Conservation (phyloP, 1,140 invertebrate species). For the Papilio aristodemus region DNA sequence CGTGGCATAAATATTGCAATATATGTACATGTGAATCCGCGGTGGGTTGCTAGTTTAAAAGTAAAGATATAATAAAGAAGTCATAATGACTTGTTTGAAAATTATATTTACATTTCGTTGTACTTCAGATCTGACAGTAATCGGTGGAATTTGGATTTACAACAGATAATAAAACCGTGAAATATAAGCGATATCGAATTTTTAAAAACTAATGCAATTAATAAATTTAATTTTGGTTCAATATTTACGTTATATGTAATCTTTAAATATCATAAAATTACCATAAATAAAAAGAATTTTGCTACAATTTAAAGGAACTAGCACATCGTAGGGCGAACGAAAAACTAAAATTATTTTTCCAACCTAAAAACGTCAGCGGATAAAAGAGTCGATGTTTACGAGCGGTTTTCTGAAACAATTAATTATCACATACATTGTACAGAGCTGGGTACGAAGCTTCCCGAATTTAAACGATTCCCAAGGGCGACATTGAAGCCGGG, state of each 20-base stretch:
- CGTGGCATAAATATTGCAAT: no score
- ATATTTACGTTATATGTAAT: no score
- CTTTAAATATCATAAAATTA: no score
- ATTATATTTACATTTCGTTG: neutral
- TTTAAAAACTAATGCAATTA: neutral
- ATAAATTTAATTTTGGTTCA: no score
- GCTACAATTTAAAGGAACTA: no score
- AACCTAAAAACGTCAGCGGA: constrained; percentile 19
- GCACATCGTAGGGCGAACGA: neutral
- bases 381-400: constrained; percentile 27
- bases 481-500: constrained; percentile 14
- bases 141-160: neutral
- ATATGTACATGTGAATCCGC: no score
- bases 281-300: no score
- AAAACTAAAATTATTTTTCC: neutral
- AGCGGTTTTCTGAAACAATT: constrained; percentile 19
- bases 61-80: no score
- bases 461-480: constrained; percentile 29
- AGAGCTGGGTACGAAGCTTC: neutral
- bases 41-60: no score
- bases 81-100: no score
- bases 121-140: neutral
- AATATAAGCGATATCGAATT: neutral
- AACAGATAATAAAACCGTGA: neutral
- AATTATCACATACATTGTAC: constrained; percentile 28